Evolutionary conservation across 2,113 vertebrate genomes (phyloP).

Genomic region (Tauraco erythrolophus): DNA sequence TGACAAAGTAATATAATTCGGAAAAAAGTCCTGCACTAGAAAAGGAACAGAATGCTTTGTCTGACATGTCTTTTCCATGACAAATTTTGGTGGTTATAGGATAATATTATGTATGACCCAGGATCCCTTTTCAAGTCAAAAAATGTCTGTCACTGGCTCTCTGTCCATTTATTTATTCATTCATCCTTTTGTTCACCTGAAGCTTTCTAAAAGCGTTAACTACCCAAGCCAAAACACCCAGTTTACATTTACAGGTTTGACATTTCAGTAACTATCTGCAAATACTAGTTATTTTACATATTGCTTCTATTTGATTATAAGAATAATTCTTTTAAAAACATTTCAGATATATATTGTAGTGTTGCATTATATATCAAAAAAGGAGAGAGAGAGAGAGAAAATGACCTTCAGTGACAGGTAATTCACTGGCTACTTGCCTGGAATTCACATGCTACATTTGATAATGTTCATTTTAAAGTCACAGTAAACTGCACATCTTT

Average conservation of each 20-base stretch:
- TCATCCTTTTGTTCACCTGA: neutral
- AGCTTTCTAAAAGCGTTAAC: slow-evolving; percentile 5
- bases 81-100: neutral
- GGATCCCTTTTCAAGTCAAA: neutral
- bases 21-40: neutral
- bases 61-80: neutral
- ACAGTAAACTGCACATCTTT: slow-evolving; percentile 29
- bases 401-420: slow-evolving; percentile 9
- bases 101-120: neutral
- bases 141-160: neutral
- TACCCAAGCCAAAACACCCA: neutral
- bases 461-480: slow-evolving; percentile 43
- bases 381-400: neutral
- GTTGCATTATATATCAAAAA: neutral
- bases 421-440: slow-evolving; percentile 24
- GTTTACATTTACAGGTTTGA: neutral
- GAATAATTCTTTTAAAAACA: slow-evolving; percentile 38
- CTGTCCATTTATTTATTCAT: neutral
- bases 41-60: neutral
- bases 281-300: slow-evolving; percentile 33
- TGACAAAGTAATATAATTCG: slow-evolving; percentile 6
- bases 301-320: neutral
- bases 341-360: neutral
- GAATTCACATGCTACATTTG: slow-evolving; percentile 42
- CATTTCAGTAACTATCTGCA: slow-evolving; percentile 19